These are phyloP conservation scores for Turritopsis rubra DNA, from an alignment of 30 jellyfish, hydroid and myxozoan species.

Conservation along the genomic window DNA sequence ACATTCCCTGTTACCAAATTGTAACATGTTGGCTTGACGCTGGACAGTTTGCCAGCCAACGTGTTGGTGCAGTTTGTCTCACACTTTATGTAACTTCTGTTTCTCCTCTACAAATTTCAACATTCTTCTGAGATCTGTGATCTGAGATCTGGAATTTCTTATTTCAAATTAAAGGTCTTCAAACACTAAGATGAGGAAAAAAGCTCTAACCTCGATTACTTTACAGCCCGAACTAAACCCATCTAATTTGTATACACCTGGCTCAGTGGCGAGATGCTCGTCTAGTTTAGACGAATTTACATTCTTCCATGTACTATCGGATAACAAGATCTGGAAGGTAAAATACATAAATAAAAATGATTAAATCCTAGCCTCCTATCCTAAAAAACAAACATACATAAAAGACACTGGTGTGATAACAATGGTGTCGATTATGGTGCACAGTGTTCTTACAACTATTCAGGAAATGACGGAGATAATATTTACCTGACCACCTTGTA, in stretches of 20 bases:
- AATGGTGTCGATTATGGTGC: background rate
- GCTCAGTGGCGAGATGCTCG: slow-evolving; percentile 27
- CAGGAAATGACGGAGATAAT: background rate
- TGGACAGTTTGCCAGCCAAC: too few species aligned
- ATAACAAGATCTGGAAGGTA: slow-evolving; percentile 2
- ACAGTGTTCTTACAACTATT: background rate
- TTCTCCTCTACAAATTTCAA: too few species aligned
- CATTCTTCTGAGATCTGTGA: too few species aligned
- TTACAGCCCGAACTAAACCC: slow-evolving; percentile 36
- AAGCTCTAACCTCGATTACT: slow-evolving; percentile 24
- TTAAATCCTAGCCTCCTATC: background rate
- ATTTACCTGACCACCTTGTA: slow-evolving; percentile 35
- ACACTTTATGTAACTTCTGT: too few species aligned
- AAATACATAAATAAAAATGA: background rate
- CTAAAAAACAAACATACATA: background rate
- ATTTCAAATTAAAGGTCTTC: background rate
- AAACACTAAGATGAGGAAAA: background rate
- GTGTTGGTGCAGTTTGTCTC: too few species aligned
- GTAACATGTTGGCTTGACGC: too few species aligned
- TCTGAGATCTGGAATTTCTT: too few species aligned
- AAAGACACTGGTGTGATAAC: background rate
- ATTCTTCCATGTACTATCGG: slow-evolving; percentile 15
- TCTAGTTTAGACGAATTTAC: slow-evolving; percentile 10
- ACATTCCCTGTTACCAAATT: too few species aligned
- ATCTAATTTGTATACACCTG: slow-evolving; percentile 37